Evolutionary conservation across 2,113 vertebrate genomes (phyloP).

Genomic region (Platysternon megacephalum): DNA sequence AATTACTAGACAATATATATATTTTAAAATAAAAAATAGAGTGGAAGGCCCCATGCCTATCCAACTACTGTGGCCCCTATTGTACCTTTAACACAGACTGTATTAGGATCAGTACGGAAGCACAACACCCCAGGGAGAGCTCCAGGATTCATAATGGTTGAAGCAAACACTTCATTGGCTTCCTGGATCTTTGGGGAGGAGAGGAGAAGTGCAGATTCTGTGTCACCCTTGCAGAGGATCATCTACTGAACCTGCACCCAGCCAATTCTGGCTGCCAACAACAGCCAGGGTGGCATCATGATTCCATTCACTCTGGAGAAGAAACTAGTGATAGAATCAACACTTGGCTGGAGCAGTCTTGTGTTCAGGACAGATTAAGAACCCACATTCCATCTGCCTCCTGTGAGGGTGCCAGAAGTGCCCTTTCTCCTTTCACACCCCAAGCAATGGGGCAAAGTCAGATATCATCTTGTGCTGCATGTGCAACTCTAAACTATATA

Average conservation of each 20-base stretch:
- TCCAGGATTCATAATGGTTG: neutral
- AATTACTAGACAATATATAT: constrained; percentile 44
- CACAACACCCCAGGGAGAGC: neutral
- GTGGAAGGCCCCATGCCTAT: neutral
- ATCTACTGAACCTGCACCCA: neutral
- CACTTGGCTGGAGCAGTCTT: neutral
- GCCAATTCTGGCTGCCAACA: neutral
- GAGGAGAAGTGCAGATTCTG: neutral
- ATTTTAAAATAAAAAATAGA: constrained; percentile 3
- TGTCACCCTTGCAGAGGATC: neutral
- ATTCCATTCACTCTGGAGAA: neutral
- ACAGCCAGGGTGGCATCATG: neutral
- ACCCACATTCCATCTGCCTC: neutral
- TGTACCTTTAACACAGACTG: neutral
- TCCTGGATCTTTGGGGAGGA: neutral
- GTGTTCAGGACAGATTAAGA: neutral
- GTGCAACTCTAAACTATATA: neutral
- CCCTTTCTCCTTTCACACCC: neutral
- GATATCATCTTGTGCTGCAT: neutral
- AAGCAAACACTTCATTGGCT: constrained; percentile 1
- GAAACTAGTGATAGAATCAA: neutral
- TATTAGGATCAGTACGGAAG: constrained; percentile 17
- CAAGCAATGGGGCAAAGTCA: neutral
- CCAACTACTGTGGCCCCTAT: neutral
- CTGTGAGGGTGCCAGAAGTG: neutral